Evolutionary conservation across 2,113 vertebrate species (phyloP).

Genomic region (Mystacornis crossleyi): DNA sequence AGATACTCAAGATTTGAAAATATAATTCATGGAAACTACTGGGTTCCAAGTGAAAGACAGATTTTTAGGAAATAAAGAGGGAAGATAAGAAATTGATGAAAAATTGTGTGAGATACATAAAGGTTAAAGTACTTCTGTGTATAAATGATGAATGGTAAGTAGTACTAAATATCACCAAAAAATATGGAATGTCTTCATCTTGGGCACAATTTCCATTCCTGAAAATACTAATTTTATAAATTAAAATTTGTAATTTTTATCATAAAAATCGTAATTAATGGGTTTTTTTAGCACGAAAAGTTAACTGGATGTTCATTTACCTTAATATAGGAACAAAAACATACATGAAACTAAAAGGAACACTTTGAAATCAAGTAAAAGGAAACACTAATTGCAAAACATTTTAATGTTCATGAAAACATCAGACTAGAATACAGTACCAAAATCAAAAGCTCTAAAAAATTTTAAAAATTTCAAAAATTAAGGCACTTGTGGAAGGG

Average conservation of each 20-base stretch:
- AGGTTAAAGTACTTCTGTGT: neutral
- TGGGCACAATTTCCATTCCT: neutral
- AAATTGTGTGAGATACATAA: neutral
- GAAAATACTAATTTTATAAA: neutral
- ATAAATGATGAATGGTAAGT: neutral
- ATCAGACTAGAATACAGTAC: neutral
- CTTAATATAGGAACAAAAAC: neutral
- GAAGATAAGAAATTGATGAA: neutral
- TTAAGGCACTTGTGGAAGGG: neutral
- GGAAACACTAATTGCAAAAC: neutral
- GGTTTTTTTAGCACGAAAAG: neutral
- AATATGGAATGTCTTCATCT: neutral
- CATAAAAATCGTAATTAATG: neutral
- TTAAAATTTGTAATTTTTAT: neutral
- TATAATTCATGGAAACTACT: neutral
- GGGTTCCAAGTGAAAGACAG: neutral
- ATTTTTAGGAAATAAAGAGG: neutral
- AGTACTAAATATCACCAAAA: neutral
- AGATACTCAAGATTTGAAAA: neutral
- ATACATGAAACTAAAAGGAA: neutral
- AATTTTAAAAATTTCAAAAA: neutral
- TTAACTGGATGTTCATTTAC: neutral
- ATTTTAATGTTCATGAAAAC: neutral
- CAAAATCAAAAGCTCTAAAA: neutral
- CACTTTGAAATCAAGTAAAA: neutral